Conservation (phyloP, 2,797 vertebrate genomes). For the Rhabdomys pumilio region DNA sequence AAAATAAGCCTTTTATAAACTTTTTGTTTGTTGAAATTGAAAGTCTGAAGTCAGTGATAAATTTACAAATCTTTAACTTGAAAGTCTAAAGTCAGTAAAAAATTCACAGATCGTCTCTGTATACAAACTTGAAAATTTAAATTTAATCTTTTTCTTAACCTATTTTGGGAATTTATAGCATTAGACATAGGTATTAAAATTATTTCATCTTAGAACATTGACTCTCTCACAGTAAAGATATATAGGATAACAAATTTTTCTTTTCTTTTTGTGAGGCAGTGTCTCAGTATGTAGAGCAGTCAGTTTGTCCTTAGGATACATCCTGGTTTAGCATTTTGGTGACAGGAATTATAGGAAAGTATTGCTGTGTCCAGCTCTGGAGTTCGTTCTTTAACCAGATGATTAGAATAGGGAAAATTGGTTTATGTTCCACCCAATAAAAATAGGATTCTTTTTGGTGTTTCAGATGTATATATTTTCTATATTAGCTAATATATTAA, state of each 20-base stretch:
- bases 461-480: constrained; percentile 25
- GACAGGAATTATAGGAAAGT: background rate
- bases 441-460: constrained; percentile 35
- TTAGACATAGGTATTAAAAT: constrained; percentile 4
- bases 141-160: background rate
- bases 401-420: background rate
- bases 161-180: constrained; percentile 30
- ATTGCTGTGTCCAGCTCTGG: background rate
- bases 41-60: constrained; percentile 51
- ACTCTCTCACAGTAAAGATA: background rate
- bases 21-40: constrained; percentile 5
- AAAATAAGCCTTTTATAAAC: background rate
- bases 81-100: constrained; percentile 38
- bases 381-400: background rate
- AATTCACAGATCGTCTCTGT: constrained; percentile 35
- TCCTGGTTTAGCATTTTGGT: background rate
- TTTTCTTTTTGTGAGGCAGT: background rate
- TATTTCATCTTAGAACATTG: background rate
- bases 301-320: background rate
- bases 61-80: constrained; percentile 52
- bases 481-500: background rate
- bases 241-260: background rate
- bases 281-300: background rate
- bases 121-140: constrained; percentile 60
- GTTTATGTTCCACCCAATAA: background rate